phyloP scores from a whole-genome alignment of 2,113 vertebrate genomes.

The Passerina amoena region DNA sequence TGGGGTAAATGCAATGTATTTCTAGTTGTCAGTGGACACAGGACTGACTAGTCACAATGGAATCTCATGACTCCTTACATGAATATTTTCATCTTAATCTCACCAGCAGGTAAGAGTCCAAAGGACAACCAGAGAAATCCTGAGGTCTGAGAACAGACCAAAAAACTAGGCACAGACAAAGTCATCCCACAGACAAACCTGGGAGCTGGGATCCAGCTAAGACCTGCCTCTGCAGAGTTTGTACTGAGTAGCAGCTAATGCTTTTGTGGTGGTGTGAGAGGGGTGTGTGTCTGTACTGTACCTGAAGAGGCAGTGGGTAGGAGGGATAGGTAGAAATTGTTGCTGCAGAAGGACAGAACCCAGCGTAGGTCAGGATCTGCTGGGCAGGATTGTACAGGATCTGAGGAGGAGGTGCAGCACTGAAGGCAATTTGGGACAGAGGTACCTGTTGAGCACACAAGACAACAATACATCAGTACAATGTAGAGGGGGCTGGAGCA shows the following conservation, averaged over 20 bases:
- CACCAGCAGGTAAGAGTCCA: neutral
- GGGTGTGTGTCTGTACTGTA: conserved; percentile 43
- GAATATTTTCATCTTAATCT: neutral
- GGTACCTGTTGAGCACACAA: conserved; percentile 75
- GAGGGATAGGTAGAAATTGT: conserved; percentile 83
- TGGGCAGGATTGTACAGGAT: conserved; percentile 89
- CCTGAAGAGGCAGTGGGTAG: conserved; percentile 87
- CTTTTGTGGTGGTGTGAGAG: neutral
- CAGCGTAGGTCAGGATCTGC: conserved; percentile 84
- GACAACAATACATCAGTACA: neutral
- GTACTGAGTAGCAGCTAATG: neutral
- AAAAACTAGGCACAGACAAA: neutral
- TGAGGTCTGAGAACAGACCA: neutral
- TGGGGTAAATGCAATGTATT: neutral
- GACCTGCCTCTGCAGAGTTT: neutral
- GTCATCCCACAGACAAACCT: neutral
- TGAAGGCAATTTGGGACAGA: conserved; percentile 71
- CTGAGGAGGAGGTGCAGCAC: conserved; percentile 80
- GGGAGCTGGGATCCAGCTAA: neutral
- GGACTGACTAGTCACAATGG: neutral
- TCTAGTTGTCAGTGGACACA: neutral
- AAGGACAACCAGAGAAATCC: neutral
- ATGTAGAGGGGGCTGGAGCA: neutral
- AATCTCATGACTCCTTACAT: neutral
- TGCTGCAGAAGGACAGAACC: conserved; percentile 79